phyloP scores from a whole-genome alignment of 2,888 invertebrate genomes.

The Lumbricus terrestris region DNA sequence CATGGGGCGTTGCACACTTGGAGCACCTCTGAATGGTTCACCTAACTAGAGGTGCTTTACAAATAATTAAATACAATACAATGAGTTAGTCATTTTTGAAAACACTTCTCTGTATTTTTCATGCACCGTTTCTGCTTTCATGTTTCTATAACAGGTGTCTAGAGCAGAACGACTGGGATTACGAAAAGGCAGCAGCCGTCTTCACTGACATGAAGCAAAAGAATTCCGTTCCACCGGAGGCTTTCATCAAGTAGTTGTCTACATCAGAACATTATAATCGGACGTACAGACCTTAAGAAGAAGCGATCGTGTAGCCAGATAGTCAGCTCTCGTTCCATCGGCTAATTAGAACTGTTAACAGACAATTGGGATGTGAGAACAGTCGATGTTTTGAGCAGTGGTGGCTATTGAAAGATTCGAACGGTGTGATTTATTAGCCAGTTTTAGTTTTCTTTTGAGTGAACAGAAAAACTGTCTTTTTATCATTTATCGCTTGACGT shows the following conservation, averaged over 20 bases:
- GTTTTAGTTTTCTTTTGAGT: not conserved
- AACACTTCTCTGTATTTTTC: no score
- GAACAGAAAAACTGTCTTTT: not conserved
- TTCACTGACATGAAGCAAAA: constrained; percentile 3
- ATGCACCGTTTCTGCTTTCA: not conserved
- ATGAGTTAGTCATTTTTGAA: no score
- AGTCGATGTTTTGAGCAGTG: not conserved
- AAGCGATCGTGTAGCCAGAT: not conserved
- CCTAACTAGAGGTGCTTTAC: no score
- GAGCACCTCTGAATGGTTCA: no score
- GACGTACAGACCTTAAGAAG: not conserved
- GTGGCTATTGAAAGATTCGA: no score
- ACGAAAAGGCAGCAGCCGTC: not conserved
- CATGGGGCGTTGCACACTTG: no score
- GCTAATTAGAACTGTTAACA: not conserved
- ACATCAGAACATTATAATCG: not conserved
- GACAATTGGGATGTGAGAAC: not conserved
- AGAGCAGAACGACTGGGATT: not conserved
- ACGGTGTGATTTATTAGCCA: no score
- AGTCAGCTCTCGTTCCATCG: not conserved
- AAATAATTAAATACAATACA: no score
- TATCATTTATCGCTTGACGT: not conserved
- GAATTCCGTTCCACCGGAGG: not conserved
- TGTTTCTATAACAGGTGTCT: not conserved
- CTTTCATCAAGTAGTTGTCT: not conserved